A percentile compares a stretch with the other conserved stretches of the same genome.
phyloP scores from a whole-genome alignment of 2,888 invertebrate genomes.

The Ornithoptera alexandrae region DNA sequence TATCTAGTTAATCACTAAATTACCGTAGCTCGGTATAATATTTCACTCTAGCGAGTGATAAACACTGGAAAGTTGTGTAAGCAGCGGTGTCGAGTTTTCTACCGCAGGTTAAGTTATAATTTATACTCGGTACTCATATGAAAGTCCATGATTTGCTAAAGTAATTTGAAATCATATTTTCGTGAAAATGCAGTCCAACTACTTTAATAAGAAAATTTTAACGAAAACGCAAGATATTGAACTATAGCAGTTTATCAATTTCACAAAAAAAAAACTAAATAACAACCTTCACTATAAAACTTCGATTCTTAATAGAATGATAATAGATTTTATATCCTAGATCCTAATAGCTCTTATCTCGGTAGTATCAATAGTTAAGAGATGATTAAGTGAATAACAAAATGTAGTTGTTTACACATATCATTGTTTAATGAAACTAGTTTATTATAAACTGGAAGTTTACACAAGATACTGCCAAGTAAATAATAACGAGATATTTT shows the following conservation, averaged over 20 bases:
- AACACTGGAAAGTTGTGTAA: slow-evolving; percentile 26
- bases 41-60: slow-evolving; percentile 13
- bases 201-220: background rate
- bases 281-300: too few species aligned
- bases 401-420: background rate
- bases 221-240: background rate
- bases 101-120: slow-evolving; percentile 10
- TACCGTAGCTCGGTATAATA: slow-evolving; percentile 11
- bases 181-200: background rate
- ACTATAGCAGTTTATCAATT: too few species aligned
- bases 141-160: slow-evolving; percentile 9
- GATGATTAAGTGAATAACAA: background rate
- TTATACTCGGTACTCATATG: slow-evolving; percentile 6
- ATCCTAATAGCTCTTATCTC: too few species aligned
- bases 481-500: background rate
- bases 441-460: background rate
- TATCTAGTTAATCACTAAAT: slow-evolving; percentile 23
- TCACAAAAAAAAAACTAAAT: too few species aligned
- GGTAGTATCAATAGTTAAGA: background rate
- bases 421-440: too few species aligned
- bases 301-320: too few species aligned
- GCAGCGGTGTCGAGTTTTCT: slow-evolving; percentile 9
- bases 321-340: too few species aligned
- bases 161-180: background rate
- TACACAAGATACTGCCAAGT: background rate